Conservation (phyloP, 2,888 invertebrate genomes). For the Drosophila phalerata region DNA sequence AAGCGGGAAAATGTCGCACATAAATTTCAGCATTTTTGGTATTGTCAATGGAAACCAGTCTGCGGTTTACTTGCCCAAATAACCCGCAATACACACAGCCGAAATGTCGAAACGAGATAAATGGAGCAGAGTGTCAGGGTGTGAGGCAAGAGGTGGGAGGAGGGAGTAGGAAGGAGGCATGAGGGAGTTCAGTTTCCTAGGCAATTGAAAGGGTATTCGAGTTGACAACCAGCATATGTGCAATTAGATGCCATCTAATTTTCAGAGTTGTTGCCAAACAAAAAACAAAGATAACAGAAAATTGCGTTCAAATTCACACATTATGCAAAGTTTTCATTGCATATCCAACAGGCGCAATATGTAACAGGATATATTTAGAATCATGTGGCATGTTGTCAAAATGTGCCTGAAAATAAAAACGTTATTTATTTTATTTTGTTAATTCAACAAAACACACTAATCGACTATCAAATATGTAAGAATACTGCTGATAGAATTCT, state of each 20-base stretch:
- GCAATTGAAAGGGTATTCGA: conserved; percentile 5
- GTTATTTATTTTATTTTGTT: no score
- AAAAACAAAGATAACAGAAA: conserved; percentile 1
- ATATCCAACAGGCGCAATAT: conserved; percentile 2
- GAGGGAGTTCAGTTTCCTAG: not conserved
- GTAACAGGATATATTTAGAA: not conserved
- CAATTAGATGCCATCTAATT: conserved; percentile 44
- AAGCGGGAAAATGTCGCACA: conserved; percentile 44
- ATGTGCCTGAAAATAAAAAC: not conserved
- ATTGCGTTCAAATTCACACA: not conserved
- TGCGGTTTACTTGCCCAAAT: conserved; percentile 40
- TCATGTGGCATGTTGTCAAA: not conserved
- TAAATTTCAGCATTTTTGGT: conserved; percentile 54
- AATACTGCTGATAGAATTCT: no score
- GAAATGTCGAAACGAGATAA: not conserved
- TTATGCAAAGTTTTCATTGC: conserved; percentile 7
- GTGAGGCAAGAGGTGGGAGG: not conserved
- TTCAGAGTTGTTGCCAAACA: not conserved
- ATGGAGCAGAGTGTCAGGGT: not conserved
- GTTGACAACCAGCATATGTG: conserved; percentile 24
- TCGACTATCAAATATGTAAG: no score
- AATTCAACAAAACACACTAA: no score
- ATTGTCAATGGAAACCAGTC: conserved; percentile 48
- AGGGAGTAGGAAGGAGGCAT: not conserved
- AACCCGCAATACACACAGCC: conserved; percentile 8